These are phyloP conservation scores for Dascillus cervinus DNA, from an alignment of 2,888 invertebrate genomes.

Conservation along the genomic window DNA sequence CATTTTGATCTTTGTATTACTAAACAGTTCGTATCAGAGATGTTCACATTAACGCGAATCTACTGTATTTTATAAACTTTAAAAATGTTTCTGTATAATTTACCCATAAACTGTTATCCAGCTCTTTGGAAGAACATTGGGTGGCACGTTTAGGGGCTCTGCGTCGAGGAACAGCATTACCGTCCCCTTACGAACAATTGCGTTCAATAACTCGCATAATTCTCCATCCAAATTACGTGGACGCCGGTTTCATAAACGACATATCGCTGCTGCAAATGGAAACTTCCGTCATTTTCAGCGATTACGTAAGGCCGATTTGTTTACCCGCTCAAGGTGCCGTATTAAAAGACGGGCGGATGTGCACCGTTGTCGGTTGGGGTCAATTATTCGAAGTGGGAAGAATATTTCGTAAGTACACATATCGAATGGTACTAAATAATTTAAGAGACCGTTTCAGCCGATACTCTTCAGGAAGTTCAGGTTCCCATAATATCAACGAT, in stretches of 20 bases:
- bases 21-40: too few relatives aligned
- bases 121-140: constrained; percentile 69
- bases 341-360: constrained; percentile 57
- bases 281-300: constrained; percentile 52
- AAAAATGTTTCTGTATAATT: neutral
- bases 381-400: constrained; percentile 71
- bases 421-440: neutral
- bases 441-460: constrained; percentile 60
- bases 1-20: too few relatives aligned
- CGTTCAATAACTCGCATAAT: constrained; percentile 57
- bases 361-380: constrained; percentile 77
- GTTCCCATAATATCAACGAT: constrained; percentile 70
- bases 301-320: constrained; percentile 58
- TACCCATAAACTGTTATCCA: constrained; percentile 32
- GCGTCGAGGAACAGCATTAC: constrained; percentile 62
- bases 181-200: constrained; percentile 68
- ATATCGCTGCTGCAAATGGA: constrained; percentile 61
- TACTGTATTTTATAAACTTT: too few relatives aligned
- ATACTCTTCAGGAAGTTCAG: constrained; percentile 75
- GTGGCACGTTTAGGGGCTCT: constrained; percentile 71
- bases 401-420: constrained; percentile 62
- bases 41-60: too few relatives aligned
- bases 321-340: constrained; percentile 53
- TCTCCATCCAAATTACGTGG: constrained; percentile 66
- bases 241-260: constrained; percentile 72